phyloP scores from a whole-genome alignment of 2,797 vertebrate species.

The Rhodeus uyekii region DNA sequence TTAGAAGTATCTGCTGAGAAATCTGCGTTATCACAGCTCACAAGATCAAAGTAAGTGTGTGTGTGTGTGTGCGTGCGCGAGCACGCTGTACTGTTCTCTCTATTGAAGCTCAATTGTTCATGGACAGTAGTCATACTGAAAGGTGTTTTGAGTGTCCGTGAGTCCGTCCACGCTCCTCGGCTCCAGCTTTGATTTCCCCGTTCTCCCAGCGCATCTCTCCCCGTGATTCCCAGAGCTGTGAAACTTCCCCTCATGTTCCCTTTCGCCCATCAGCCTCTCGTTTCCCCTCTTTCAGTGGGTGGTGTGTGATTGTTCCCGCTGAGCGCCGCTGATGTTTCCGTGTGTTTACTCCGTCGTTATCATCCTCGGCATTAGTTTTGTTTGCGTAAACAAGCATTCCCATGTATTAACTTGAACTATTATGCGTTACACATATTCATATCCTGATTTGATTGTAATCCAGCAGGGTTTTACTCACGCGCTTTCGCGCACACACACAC shows the following conservation, averaged over 20 bases:
- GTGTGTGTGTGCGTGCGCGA: background rate
- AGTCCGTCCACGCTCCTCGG: background rate
- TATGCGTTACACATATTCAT: constrained; percentile 19
- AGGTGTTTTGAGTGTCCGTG: background rate
- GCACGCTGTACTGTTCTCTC: background rate
- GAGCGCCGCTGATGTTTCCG: background rate
- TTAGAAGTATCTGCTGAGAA: background rate
- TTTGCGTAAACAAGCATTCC: background rate
- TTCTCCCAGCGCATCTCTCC: background rate
- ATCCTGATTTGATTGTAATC: constrained; percentile 38
- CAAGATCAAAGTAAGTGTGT: background rate
- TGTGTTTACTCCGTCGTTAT: background rate
- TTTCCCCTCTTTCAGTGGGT: background rate
- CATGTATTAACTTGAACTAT: constrained; percentile 22
- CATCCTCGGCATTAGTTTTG: constrained; percentile 11
- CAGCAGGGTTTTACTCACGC: constrained; percentile 6
- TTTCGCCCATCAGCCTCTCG: background rate
- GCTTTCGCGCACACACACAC: too few species aligned
- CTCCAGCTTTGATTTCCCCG: background rate
- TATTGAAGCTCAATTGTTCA: background rate
- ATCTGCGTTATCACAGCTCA: constrained; percentile 1
- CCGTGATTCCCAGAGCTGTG: background rate
- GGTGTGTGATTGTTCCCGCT: background rate
- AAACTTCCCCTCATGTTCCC: background rate
- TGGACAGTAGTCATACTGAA: background rate